Evolutionary conservation across 2,888 invertebrate species (phyloP), one percentile per base, ranked within the genome.

Genomic region (Operophtera brumata): DNA sequence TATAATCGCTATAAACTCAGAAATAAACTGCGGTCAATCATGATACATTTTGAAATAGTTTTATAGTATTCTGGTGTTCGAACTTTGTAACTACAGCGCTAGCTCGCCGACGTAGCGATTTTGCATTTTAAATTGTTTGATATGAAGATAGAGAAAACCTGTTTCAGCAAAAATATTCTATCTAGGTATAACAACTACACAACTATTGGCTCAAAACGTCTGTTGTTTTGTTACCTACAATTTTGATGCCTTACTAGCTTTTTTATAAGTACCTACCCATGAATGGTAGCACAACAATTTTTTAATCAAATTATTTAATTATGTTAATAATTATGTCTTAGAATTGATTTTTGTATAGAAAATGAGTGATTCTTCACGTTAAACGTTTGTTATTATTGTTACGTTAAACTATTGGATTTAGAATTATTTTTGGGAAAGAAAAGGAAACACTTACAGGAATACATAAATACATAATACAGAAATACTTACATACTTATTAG

Each of bases 1-100:
- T 61, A 57, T 37, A 41, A 48, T 60, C 54, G 61, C 63, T 67
- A 57, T 34, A 47, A 52, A 37, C 46, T 48, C 52, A 52, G 48
- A 65, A 50, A 26, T 47, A 58, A 44, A 62, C 64, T 66, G 61
- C 63, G 43, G 45, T 46, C 57, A 54, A 62, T 56, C 66, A 68
- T 62, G 64, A 62, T 53, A 62, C 10, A 34, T 65, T 62, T 57
- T 52, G 39, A 54, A 59, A 57, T 54, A 52, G 26, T 41, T 25
- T 60, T 54, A 13, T 32, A 43, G 39, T 47, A 43, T 32, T 53
- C 3, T 13, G 12, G 12, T 37, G 25, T 45, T 34, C 10, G 20
- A 41, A 42, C 20, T 52, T 46, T 11, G 36, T 34, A 48, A 32
- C 32, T 34, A 20, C n/a, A 39, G 13, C 11, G 40, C 20, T 8